phyloP scores from a whole-genome alignment of 1,140 invertebrate genomes.

The Pissodes strobi region DNA sequence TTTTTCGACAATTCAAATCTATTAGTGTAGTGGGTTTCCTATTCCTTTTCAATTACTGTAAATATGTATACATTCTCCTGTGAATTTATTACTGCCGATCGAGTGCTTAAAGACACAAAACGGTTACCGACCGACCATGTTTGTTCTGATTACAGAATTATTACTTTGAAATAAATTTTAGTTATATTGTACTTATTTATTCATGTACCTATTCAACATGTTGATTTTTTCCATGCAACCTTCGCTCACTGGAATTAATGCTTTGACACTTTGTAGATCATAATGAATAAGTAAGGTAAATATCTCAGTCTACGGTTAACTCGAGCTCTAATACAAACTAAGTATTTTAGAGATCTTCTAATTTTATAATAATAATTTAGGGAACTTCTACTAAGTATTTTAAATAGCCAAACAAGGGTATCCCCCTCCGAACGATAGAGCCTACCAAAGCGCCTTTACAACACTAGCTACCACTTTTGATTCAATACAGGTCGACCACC shows the following conservation, averaged over 20 bases:
- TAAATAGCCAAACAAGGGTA: no score
- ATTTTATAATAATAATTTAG: no score
- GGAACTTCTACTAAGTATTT: no score
- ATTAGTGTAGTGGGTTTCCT: neutral
- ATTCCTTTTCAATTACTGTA: conserved; percentile 1
- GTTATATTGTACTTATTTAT: neutral
- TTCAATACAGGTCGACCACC: no score
- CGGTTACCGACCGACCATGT: neutral
- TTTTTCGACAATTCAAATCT: conserved; percentile 11
- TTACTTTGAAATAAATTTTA: conserved; percentile 5
- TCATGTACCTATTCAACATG: neutral
- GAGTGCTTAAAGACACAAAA: neutral
- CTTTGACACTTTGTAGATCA: neutral
- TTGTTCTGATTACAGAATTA: neutral
- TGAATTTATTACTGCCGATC: neutral
- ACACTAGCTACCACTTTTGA: no score
- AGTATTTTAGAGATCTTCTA: no score
- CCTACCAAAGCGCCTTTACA: no score
- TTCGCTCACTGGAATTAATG: neutral
- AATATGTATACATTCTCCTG: neutral
- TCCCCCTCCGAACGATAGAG: no score
- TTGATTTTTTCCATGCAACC: neutral
- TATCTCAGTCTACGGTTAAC: no score
- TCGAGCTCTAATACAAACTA: no score
- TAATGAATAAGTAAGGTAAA: no score